Base-by-base conservation (phyloP, 2,888 invertebrate genomes). In the Chesias legatella region DNA sequence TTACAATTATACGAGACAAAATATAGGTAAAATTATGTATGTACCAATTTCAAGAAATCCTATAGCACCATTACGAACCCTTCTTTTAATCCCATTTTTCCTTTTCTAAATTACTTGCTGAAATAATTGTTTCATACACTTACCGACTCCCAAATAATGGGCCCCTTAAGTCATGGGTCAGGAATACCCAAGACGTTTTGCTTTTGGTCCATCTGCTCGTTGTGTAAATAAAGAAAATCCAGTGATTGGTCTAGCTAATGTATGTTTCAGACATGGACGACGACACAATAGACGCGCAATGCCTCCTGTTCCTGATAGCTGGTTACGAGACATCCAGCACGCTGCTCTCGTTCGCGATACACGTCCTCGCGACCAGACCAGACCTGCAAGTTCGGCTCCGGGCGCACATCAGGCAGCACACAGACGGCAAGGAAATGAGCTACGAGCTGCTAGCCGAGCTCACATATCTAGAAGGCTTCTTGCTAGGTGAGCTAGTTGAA, bases 321-420 rank as follows among this genome's bases (percentile, higher is more conserved):
- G 91, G 91, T 0, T 91, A 89, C 55, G 91, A 92, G 59, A 91
- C 91, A 0, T 90, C 91, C 0, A 89, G 91, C 34, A 90, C 90
- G 0, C 60, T 90, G n/a, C 58, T 91, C 22, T 88, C 90, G 0
- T 90, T 90, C 50, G 88, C 88, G 0, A 70, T 89, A 6, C 89
- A 90, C 55, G 85, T 88, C 7, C 56, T 92, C 26, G 90, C 90
- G 0, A 72, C 79, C 0, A 75, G 81, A 42, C 81, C 82, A 0
- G 79, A 84, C 0, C 51, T 90, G 3, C 90, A 90, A 54, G 68
- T 73, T 0, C 81, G 80, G 52, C 62, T 90, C 6, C 61, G 90
- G 22, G 58, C 67, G 3, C 88, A 90, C 53, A 70, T 90, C 10
- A 46, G 52, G 6, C 63, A 78, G 23, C 69, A 74, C 1, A 79